Evolutionary conservation across 1,140 invertebrate genomes (phyloP), one percentile per base, ranked within the genome.

Genomic region (Zelostemma sp.): DNA sequence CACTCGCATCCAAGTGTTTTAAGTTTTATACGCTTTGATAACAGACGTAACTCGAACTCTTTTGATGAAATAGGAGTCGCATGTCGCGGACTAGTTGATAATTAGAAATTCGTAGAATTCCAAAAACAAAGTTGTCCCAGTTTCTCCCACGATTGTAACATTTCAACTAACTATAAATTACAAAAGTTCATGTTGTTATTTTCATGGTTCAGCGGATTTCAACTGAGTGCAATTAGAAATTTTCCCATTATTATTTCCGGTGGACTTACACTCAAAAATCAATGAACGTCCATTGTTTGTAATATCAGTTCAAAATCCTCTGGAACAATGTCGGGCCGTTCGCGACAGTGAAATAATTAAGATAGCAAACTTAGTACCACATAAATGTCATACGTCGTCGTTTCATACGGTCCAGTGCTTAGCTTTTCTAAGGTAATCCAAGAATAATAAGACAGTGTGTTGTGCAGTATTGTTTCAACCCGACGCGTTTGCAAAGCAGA

Each of bases 21-120:
- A n/a, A n/a, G n/a, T n/a, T n/a, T n/a, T n/a, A n/a, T n/a, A n/a
- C n/a, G n/a, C n/a, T n/a, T n/a, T n/a, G n/a, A n/a, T n/a, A n/a
- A n/a, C n/a, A n/a, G 33, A 28, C 25, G 25, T 28, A 19, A 57
- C 16, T 28, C 18, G 16, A 50, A 49, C 49, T 62, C 33, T 62
- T 61, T 62, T 51, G n/a, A 67, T 47, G 68, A 72, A 77, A 74
- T 62, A 54, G 60, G 46, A 58, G 56, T 60, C 58, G 66, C 62
- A 64, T 68, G 73, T 70, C 75, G 64, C 71, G 68, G 69, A 65
- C 71, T 74, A 78, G 69, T 79, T 79, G 78, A 78, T 80, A 78
- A 79, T 78, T 79, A 75, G 79, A 80, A 80, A 80, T 80, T 80
- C 77, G 77, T 78, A 69, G 75, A 68, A 79, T 80, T 79, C 76